Percentiles rank a stretch among this genome's conserved stretches.
phyloP scores from a whole-genome alignment of 2,797 vertebrate genomes.

The Epinephelus coioides region DNA sequence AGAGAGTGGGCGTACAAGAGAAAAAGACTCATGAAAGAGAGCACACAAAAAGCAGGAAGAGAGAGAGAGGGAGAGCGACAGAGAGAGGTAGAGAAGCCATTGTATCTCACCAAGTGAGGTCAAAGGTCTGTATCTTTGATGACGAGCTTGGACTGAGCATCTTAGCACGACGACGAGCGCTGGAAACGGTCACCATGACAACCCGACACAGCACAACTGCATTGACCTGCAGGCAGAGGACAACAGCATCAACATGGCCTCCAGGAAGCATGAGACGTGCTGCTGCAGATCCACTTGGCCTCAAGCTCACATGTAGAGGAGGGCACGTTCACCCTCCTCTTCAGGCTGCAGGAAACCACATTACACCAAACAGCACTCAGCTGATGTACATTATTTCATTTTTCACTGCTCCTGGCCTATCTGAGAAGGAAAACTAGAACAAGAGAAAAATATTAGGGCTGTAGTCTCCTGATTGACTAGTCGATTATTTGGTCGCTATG shows the following conservation, averaged over 20 bases:
- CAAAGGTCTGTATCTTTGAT: slow-evolving; percentile 88
- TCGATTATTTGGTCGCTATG: no score
- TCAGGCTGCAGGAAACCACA: slow-evolving; percentile 29
- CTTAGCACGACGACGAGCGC: slow-evolving; percentile 87
- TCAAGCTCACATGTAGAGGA: slow-evolving; percentile 40
- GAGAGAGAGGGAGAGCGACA: slow-evolving; percentile 22
- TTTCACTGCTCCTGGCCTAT: background rate
- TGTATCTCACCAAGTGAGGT: slow-evolving; percentile 91
- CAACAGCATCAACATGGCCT: slow-evolving; percentile 62
- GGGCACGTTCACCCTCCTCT: slow-evolving; percentile 14
- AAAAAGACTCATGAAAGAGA: slow-evolving; percentile 20
- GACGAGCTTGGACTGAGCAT: slow-evolving; percentile 92
- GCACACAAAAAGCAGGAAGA: slow-evolving; percentile 21
- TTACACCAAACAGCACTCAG: slow-evolving; percentile 6
- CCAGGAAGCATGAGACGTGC: slow-evolving; percentile 18
- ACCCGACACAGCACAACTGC: slow-evolving; percentile 91
- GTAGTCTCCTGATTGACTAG: no score
- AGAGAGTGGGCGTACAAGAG: slow-evolving; percentile 5
- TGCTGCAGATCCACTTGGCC: slow-evolving; percentile 55
- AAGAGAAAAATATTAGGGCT: background rate
- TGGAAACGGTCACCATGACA: slow-evolving; percentile 93
- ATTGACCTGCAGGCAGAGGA: slow-evolving; percentile 88
- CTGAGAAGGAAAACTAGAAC: background rate
- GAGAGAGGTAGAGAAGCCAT: slow-evolving; percentile 27
- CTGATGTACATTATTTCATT: slow-evolving; percentile 3